These are phyloP conservation scores for Mesorhabditis spiculigera DNA, from an alignment of 2,888 invertebrate genomes.

Conservation along the genomic window DNA sequence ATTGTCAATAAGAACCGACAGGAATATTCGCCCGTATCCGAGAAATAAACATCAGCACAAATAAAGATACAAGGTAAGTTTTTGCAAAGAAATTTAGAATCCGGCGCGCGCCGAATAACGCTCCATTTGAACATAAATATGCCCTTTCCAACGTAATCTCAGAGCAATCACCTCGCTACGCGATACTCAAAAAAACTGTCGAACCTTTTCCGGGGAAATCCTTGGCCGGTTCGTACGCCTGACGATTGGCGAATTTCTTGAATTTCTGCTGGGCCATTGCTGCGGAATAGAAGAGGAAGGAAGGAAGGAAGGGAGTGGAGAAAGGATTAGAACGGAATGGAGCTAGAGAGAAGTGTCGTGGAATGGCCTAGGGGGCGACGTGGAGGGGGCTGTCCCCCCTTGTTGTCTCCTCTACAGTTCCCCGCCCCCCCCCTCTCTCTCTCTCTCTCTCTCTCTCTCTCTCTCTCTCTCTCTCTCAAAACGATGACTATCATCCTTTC, in stretches of 20 bases:
- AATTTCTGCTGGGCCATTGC: constrained; percentile 42
- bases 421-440: constrained; percentile 19
- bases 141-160: no score
- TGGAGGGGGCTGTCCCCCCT: constrained; percentile 7
- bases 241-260: constrained; percentile 23
- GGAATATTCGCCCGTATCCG: no score
- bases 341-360: no score
- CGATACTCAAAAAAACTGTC: not conserved
- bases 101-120: no score
- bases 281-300: constrained; percentile 16
- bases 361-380: constrained; percentile 15
- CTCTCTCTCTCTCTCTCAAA: constrained; percentile 14
- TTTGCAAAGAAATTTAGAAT: no score
- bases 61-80: no score
- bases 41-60: no score
- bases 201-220: constrained; percentile 53
- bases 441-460: constrained; percentile 21
- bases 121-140: no score
- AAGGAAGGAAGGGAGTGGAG: constrained; percentile 7
- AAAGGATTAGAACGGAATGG: not conserved
- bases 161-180: no score
- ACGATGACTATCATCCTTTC: not conserved
- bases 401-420: constrained; percentile 18
- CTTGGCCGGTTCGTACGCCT: constrained; percentile 44
- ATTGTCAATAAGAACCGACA: no score